Percentiles rank a stretch among this genome's conserved stretches.
Evolutionary conservation across 2,113 vertebrate genomes (phyloP).

Genomic region (Penelope pileata): DNA sequence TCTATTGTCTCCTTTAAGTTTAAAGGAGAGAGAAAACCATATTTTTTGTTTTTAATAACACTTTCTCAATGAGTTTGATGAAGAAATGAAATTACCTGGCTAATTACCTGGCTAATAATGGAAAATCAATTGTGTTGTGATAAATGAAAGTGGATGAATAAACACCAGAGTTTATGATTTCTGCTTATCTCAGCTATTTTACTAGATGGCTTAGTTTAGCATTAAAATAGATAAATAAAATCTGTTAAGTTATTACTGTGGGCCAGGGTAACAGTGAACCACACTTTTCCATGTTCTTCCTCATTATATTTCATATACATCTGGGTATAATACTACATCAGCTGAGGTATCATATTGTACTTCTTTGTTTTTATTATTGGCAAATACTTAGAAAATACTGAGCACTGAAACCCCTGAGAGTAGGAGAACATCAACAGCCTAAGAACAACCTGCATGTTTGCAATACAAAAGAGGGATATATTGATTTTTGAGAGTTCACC

Average conservation of each 20-base stretch:
- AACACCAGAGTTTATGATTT: not conserved
- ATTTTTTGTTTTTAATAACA: not conserved
- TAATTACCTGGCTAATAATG: not conserved
- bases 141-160: not conserved
- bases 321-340: not conserved
- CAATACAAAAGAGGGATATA: constrained; percentile 21
- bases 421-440: not conserved
- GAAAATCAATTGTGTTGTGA: not conserved
- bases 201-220: not conserved
- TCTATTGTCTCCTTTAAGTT: not conserved
- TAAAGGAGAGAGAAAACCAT: not conserved
- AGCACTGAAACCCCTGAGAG: not conserved
- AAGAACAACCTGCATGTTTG: constrained; percentile 23
- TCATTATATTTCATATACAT: not conserved
- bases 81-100: not conserved
- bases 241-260: not conserved
- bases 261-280: not conserved
- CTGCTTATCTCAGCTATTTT: not conserved
- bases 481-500: not conserved
- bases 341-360: not conserved
- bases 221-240: not conserved
- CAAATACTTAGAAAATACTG: constrained; percentile 44
- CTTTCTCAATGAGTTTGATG: not conserved
- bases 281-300: not conserved
- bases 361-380: constrained; percentile 13